Base-by-base conservation (phyloP, 2,113 vertebrate genomes). In the Sinocyclocheilus rhinocerous region DNA sequence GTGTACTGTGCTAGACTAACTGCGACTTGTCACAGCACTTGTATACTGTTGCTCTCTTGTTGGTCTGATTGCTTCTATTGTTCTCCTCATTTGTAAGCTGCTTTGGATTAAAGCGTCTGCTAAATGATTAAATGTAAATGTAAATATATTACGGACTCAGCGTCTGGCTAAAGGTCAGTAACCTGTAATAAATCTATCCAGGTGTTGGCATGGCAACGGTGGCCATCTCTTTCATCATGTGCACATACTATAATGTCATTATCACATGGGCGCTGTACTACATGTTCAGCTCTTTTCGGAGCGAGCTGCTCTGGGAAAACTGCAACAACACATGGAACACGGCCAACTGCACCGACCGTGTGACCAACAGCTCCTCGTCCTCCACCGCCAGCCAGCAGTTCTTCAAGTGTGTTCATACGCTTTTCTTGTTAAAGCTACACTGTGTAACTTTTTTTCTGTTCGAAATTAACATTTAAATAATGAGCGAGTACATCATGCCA, bases 301-400 rank as follows among this genome's bases (percentile, higher is more conserved):
- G 82, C 0, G 90, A 92, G 0, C 91, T 96, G 15, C 95, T 93
- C 4, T 95, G 95, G 94, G 88, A 92, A 84, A 91, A 55, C 90
- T 95, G 95, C 89, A 95, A 95, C 90, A 94, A 95, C 91, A 95
- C 95, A 15, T 95, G 95, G 95, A 96, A 96, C 90, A 93, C 88
- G 0, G 63, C 73, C 0, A 94, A 94, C 92, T 96, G 95, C 69
- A 91, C 92, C 8, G 84, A 55, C 76, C 88, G 88, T 0, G 85
- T 87, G 70, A 93, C 89, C 82, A 93, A 91, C 91, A 85, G 29
- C 85, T 93, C 91, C 88, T 91, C 8, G 45, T 86, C 94, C 22
- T 92, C 93, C 89, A 95, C 94, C 0, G 91, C 95, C 15, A 95
- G 95, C 89, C 93, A 96, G 86, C 92, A 96, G 91, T 95, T 95